A percentile compares a stretch with the other conserved stretches of the same genome.
Evolutionary conservation across 2,797 vertebrate species (phyloP).

Genomic region (Ptychadena robeensis): DNA sequence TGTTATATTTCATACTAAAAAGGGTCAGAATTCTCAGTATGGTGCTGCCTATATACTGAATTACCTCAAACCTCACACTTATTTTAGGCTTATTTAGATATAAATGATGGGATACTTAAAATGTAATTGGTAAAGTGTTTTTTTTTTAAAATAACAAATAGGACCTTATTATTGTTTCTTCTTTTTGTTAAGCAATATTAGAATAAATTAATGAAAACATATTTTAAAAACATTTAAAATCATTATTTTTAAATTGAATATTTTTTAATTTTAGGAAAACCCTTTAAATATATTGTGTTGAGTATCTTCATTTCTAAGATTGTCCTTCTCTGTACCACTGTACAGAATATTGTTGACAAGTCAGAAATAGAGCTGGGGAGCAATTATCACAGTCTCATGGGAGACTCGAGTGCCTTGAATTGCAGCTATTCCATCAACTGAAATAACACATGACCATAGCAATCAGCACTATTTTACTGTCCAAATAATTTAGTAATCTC

Average conservation of each 20-base stretch:
- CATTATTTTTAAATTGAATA: too few relatives aligned
- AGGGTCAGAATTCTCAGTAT: too few relatives aligned
- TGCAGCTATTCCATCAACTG: slow-evolving; percentile 49
- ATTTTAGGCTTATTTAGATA: background rate
- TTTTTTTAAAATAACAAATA: too few relatives aligned
- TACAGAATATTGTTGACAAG: slow-evolving; percentile 48
- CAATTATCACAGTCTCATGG: slow-evolving; percentile 39
- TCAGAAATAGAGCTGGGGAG: slow-evolving; percentile 43
- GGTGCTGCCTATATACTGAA: too few relatives aligned
- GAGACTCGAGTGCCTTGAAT: slow-evolving; percentile 45
- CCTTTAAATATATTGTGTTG: slow-evolving; percentile 15
- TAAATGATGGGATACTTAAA: too few relatives aligned
- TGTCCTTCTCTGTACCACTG: slow-evolving; percentile 35
- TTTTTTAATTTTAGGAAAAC: background rate
- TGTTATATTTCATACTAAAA: background rate
- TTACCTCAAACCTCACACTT: background rate
- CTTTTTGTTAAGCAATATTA: too few relatives aligned
- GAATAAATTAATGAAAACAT: too few relatives aligned
- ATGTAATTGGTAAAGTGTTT: too few relatives aligned
- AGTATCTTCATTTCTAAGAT: slow-evolving; percentile 10
- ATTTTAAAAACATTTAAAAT: too few relatives aligned
- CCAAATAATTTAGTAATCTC: slow-evolving; percentile 48
- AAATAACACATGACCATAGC: slow-evolving; percentile 46
- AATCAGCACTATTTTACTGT: slow-evolving; percentile 51
- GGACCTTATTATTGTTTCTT: too few relatives aligned